phyloP scores from a whole-genome alignment of 1,140 invertebrate species.

The Lanistes nyassanus region DNA sequence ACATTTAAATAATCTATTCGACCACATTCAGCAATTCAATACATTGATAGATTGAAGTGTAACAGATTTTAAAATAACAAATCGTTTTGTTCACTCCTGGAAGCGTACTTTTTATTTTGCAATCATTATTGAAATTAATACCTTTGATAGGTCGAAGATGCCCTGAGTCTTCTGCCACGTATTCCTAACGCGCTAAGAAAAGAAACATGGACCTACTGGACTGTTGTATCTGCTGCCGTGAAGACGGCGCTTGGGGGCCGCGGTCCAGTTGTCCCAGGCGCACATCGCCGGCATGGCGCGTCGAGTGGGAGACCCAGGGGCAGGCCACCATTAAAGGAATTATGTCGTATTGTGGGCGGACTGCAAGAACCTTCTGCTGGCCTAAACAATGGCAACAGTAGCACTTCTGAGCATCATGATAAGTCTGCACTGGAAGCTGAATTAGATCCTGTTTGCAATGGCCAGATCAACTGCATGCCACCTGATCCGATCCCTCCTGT shows the following conservation, averaged over 20 bases:
- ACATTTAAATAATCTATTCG: no score
- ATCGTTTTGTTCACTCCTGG: no score
- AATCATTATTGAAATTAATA: not conserved
- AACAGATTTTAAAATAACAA: no score
- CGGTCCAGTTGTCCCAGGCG: not conserved
- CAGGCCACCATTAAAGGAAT: not conserved
- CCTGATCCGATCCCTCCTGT: not conserved
- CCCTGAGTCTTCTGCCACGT: conserved; percentile 19
- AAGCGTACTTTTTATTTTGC: not conserved
- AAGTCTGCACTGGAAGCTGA: not conserved
- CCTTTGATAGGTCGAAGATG: conserved; percentile 26
- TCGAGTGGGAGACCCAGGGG: not conserved
- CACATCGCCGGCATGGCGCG: not conserved
- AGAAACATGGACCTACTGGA: conserved; percentile 31
- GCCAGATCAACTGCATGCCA: not conserved
- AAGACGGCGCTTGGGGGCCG: conserved; percentile 19
- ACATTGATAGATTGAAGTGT: no score
- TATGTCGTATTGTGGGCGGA: not conserved
- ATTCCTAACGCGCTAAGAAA: conserved; percentile 20
- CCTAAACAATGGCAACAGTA: not conserved
- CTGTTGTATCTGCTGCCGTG: conserved; percentile 23
- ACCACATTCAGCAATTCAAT: no score
- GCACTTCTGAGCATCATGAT: not conserved
- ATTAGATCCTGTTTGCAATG: not conserved
- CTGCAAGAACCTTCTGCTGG: not conserved